These are phyloP conservation scores for Tribolium castaneum DNA, from an alignment of 1,140 invertebrate species.

Conservation along the genomic window DNA sequence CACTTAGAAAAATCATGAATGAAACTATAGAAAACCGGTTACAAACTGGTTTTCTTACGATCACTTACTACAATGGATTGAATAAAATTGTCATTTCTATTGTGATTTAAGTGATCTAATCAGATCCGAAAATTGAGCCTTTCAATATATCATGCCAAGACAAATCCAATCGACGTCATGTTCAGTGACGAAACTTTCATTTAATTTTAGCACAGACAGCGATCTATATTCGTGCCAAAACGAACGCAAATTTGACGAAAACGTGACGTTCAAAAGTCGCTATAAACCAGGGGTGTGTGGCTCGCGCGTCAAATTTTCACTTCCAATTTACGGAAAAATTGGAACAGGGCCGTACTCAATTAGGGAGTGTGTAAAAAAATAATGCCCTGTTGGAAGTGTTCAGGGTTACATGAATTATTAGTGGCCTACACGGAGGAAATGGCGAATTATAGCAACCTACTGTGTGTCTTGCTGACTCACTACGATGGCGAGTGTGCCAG, in stretches of 20 bases:
- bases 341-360: not conserved
- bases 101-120: constrained; percentile 25
- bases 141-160: not conserved
- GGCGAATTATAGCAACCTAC: constrained; percentile 36
- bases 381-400: constrained; percentile 35
- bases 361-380: not conserved
- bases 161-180: not conserved
- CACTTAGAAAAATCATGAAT: constrained; percentile 18
- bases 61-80: constrained; percentile 13
- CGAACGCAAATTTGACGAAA: constrained; percentile 21
- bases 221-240: constrained; percentile 3
- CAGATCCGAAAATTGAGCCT: constrained; percentile 6
- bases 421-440: constrained; percentile 38
- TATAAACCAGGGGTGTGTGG: not conserved
- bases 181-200: not conserved
- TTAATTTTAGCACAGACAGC: constrained; percentile 4
- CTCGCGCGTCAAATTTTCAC: too few relatives aligned
- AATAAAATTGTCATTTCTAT: constrained; percentile 6
- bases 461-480: constrained; percentile 28
- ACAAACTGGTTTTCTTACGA: constrained; percentile 6
- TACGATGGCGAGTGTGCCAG: constrained; percentile 21
- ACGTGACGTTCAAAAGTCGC: not conserved
- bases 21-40: constrained; percentile 14
- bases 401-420: constrained; percentile 43
- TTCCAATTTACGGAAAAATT: not conserved